Evolutionary conservation across 2,113 vertebrate species (phyloP).

Genomic region (Bucco capensis): DNA sequence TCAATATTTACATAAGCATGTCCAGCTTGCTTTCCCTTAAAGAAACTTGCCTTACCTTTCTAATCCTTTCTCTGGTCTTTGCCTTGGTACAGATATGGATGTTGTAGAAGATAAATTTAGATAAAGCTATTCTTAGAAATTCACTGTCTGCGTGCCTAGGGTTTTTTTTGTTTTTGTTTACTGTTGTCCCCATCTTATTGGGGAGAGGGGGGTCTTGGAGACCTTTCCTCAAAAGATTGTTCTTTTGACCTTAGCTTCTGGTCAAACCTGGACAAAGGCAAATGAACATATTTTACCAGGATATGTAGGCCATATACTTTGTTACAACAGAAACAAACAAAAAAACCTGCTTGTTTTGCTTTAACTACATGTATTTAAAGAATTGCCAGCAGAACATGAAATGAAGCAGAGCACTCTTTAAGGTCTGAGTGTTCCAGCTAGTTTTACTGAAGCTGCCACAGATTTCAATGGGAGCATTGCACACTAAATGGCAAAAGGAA

Average conservation of each 20-base stretch:
- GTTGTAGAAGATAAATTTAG: no score
- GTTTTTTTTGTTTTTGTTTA: no score
- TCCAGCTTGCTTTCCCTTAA: not conserved
- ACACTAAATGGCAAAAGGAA: not conserved
- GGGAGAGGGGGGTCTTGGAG: no score
- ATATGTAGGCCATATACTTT: not conserved
- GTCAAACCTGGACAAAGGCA: no score
- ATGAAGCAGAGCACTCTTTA: not conserved
- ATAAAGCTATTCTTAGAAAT: no score
- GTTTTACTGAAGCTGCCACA: not conserved
- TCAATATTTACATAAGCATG: not conserved
- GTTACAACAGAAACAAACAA: not conserved
- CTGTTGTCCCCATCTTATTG: no score
- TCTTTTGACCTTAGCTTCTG: no score
- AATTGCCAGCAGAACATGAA: conserved; percentile 3
- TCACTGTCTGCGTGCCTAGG: no score
- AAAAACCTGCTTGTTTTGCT: not conserved
- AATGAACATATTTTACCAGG: not conserved
- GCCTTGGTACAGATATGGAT: not conserved
- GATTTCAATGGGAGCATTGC: not conserved
- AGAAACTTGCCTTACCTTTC: not conserved
- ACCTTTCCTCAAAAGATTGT: no score
- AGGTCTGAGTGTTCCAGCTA: not conserved
- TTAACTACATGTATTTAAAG: not conserved
- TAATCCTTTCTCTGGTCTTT: not conserved